Conservation (phyloP, 2,888 invertebrate species). For the Onchidella celtica region DNA sequence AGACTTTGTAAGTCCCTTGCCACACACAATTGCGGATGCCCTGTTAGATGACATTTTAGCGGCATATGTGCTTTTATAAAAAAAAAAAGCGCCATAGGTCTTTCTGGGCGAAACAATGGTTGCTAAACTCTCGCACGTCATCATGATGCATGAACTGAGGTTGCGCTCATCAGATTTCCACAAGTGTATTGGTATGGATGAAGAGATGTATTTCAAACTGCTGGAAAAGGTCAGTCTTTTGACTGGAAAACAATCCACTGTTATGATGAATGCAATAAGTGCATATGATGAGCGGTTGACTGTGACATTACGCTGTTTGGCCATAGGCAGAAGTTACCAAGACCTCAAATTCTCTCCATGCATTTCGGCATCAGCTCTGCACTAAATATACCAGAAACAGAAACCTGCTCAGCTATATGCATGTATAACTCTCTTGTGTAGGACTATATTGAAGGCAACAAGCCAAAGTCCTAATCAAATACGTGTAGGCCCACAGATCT, state of each 20-base stretch:
- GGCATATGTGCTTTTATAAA: neutral
- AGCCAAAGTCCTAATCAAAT: neutral
- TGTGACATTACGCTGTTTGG: neutral
- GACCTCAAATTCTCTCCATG: neutral
- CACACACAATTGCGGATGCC: neutral
- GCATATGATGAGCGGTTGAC: neutral
- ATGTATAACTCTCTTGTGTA: neutral
- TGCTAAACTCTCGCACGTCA: neutral
- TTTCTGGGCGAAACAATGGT: neutral
- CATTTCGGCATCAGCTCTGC: neutral
- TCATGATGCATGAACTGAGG: conserved; percentile 3
- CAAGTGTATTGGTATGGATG: neutral
- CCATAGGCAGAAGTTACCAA: neutral
- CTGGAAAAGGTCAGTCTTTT: neutral
- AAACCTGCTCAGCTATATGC: neutral
- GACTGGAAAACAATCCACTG: conserved; percentile 2
- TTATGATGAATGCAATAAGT: neutral
- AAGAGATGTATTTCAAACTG: neutral
- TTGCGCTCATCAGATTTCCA: neutral
- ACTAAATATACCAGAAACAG: neutral
- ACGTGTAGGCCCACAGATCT: neutral
- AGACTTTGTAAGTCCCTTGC: neutral
- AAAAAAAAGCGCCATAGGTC: neutral
- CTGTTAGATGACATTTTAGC: neutral
- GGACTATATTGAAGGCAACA: neutral